Evolutionary conservation across 2,113 vertebrate species (phyloP), one percentile per base, ranked within the genome.

Genomic region (Calyptomena viridis): DNA sequence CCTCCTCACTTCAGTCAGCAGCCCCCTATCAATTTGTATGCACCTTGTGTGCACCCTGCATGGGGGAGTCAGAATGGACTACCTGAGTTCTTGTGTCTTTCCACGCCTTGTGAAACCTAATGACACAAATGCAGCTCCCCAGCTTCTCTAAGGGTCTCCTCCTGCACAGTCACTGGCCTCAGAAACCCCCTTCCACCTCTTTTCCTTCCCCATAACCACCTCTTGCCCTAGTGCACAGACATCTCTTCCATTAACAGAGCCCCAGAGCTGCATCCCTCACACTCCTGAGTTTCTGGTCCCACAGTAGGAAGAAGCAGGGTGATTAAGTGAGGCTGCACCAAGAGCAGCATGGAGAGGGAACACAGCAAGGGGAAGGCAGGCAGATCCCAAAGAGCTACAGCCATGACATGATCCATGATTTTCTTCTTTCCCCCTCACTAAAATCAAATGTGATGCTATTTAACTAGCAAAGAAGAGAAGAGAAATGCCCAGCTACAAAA

Each of bases 1-100:
- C 15, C 4, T 40, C 58, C 24, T 50, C 35, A 33, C 55, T 78
- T 47, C 6, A 19, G 40, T 33, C 79, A 60, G 42, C 16, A 46
- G 30, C 21, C 6, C 14, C 46, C 22, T 62, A 3, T 27, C 37
- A 8, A 14, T 49, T 24, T 9, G 2, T 31, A 46, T 11, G 30
- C 30, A 37, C 8, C 18, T 20, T 0, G 0, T 40, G 22, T 23
- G 28, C 21, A 49, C n/a, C n/a, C 20, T 35, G 37, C 33, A 11
- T 1, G 25, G n/a, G 12, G 22, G 12, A 55, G n/a, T 44, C 53
- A 44, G 42, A 20, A 28, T 11, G 31, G 24, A 44, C 25, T 12
- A 14, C 46, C 46, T 2, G 12, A 35, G 14, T 6, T 31, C 11
- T 13, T 66, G 28, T 44, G n/a, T 35, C n/a, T 23, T 39, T 53